Percentiles rank a stretch among this genome's conserved stretches.
phyloP scores from a whole-genome alignment of 2,888 invertebrate genomes.

The Tiphia femorata region DNA sequence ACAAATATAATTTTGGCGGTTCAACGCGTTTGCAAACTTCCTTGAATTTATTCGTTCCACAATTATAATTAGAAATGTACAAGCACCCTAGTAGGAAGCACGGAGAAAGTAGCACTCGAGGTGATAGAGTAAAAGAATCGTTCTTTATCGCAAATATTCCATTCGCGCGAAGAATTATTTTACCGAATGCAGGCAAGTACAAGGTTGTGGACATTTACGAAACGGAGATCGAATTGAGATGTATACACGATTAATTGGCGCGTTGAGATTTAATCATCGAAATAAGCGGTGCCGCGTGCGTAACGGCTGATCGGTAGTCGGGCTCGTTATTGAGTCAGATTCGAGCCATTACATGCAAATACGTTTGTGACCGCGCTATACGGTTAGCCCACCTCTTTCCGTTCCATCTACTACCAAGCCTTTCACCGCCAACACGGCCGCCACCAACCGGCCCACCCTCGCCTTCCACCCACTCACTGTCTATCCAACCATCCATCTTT shows the following conservation, averaged over 20 bases:
- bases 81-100: no score
- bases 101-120: no score
- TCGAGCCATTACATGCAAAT: conserved; percentile 63
- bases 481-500: conserved; percentile 12
- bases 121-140: no score
- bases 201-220: not conserved
- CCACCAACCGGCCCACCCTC: not conserved
- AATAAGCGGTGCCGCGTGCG: conserved; percentile 12
- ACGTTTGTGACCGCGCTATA: conserved; percentile 46
- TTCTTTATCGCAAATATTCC: no score
- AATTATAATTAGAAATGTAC: no score
- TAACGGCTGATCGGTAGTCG: conserved; percentile 15
- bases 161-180: no score
- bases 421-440: not conserved
- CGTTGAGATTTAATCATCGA: conserved; percentile 1
- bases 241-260: not conserved
- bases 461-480: conserved; percentile 3
- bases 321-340: conserved; percentile 50
- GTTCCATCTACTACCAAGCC: conserved; percentile 13
- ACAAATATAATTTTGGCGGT: no score
- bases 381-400: conserved; percentile 24
- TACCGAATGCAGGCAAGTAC: not conserved
- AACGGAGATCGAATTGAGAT: not conserved
- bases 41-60: no score
- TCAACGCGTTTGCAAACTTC: no score